Evolutionary conservation across 92 coral and sea anemone species (phyloP), one percentile per base, ranked within the genome.

Genomic region (Parazoanthus swiftii): DNA sequence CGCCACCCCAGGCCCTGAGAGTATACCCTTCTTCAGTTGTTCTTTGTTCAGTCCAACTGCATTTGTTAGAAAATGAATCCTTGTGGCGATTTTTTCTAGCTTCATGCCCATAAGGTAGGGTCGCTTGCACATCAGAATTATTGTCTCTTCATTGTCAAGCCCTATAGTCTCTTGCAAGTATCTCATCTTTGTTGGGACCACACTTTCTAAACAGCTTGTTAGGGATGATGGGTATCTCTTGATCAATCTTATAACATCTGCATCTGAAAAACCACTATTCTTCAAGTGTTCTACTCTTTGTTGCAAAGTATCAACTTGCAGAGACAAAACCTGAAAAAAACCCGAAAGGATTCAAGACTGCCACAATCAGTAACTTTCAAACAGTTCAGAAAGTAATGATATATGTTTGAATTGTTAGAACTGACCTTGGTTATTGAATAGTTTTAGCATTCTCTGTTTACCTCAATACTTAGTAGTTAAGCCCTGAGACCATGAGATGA

Each of bases 31-130:
- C 67, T 33, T 70, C 66, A 84, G 43, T 25, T 84, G 87, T 14
- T 84, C 87, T 16, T 84, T 70, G 67, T 84, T 70, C 42, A 84
- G 48, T 1, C 87, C 87, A 25, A 84, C 79, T 42, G 77, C 46
- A 9, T 25, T 68, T 8, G 54, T 84, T 33, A 84, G 74, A 84
- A 84, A 84, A 29, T 73, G 65, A 20, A 84, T 70, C 43, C 87
- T 71, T 10, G 87, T 70, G 43, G 87, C 77, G 48, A 84, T 84
- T 84, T 84, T 84, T 70, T 84, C 87, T 8, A 84, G 42, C 35
- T 84, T 84, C 87, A 84, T 84, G 6, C 87, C 87, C 87, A 84
- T 84, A 15, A 84, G 87, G 87, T 68, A 84, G 16, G 87, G 87
- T 25, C 87, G 77, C 36, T 71, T 84, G 67, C 87, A 84, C 87